Evolutionary conservation across 2,888 invertebrate species (phyloP), one percentile per base, ranked within the genome.

Genomic region (Epirrita christyi): DNA sequence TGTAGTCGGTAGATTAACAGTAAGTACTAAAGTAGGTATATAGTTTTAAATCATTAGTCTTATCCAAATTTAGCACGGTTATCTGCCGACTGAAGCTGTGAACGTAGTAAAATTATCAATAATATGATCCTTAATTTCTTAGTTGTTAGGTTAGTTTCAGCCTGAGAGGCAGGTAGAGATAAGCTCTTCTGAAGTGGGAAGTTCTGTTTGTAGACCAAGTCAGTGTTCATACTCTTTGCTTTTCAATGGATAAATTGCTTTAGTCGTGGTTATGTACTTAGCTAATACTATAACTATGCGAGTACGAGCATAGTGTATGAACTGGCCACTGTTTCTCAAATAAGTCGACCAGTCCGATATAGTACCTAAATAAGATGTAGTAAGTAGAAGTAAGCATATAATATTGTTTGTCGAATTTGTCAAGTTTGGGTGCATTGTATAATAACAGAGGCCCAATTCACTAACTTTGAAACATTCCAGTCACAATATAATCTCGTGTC

Each of bases 221-320:
- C 40, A 40, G 37, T 38, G 48, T 46, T 48, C 46, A 48, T 66
- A 63, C 67, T 66, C 51, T 68, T 70, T 65, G 59, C 62, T 64
- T 61, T 60, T 58, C 65, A 75, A 73, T 66, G 62, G 66, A 54
- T 57, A 67, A 66, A 70, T 71, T 68, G 68, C 48, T 62, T 50
- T 40, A 15, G 37, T 34, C 44, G 34, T 55, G 55, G 52, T 52
- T 47, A 47, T 13, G 32, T 46, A 6, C 8, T 5, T 45, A n/a
- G n/a, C n/a, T n/a, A n/a, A n/a, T n/a, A n/a, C n/a, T n/a, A n/a
- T n/a, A n/a, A 52, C 9, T 21, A 8, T 14, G 9, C 14, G 15
- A 40, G 10, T 42, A 0, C 13, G n/a, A 14, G 11, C 37, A 5
- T 6, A 36, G 15, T 29, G 13, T 36, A 9, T n/a, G 5, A 14